Base-by-base conservation (phyloP, 1,140 invertebrate genomes). In the Sitodiplosis mosellana region DNA sequence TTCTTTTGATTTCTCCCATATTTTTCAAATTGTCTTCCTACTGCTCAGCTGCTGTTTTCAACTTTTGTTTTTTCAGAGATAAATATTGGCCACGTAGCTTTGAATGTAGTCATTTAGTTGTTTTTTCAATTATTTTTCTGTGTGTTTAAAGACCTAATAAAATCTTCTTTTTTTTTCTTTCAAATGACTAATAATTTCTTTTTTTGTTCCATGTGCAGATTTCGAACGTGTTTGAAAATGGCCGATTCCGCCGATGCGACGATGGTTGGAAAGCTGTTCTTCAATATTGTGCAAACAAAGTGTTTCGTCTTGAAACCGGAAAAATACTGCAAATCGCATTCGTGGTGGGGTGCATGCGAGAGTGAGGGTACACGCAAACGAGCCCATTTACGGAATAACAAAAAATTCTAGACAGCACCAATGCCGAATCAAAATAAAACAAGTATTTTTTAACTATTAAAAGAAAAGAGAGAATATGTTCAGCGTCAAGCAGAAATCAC, bases 261-360 rank as follows among this genome's bases (percentile, higher is more conserved):
- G 58, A 75, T 93, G 50, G 87, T 95, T 54, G 90, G 91, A 2
- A 87, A 87, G 58, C 69, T 95, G 7, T 95, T 91, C 69, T 96
- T 96, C 71, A 91, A 94, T 61, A 72, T 93, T 1, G 78, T 94
- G 2, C 86, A 90, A 59, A 90, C 84, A 0, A 85, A 90, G 56
- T 95, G 90, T 59, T 95, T 95, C 64, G 74, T 86, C 1, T 65
- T 95, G 12, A 87, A 87, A 55, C 72, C 75, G 1, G 76, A 84
- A 50, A 76, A 77, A 51, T 67, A 80, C 1, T 94, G 90, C 65
- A 67, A 70, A 12, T 74, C 82, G 54, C 68, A 77, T 10, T 78
- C 78, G 2, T 86, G 83, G 77, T 86, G 81, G 81, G 87, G 88
- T 1, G 83, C 80, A 53, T 94, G 91, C 57, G 60, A 77, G 12